These are phyloP conservation scores for Tragulus kanchil DNA, from an alignment of 2,113 vertebrate species.

Conservation along the genomic window DNA sequence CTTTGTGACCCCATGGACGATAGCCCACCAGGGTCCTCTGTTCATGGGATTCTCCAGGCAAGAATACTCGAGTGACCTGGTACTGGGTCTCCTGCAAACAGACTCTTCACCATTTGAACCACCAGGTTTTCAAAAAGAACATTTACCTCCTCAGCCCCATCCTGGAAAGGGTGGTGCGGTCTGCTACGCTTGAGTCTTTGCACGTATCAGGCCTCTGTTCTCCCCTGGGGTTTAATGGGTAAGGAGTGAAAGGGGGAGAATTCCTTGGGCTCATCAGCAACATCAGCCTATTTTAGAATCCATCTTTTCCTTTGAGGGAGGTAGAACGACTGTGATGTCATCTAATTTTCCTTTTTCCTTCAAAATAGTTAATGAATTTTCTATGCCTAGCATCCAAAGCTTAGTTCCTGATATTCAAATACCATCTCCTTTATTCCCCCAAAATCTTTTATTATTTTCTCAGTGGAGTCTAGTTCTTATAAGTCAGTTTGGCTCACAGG, in stretches of 20 bases:
- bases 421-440: neutral
- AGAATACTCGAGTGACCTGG: neutral
- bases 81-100: neutral
- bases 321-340: neutral
- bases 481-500: neutral
- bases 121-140: no score
- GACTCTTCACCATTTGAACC: neutral
- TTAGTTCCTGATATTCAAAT: neutral
- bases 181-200: no score
- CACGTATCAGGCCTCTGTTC: rapidly evolving
- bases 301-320: neutral
- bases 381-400: neutral
- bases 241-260: neutral
- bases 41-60: neutral
- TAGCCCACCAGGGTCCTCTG: neutral
- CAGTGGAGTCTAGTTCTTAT: neutral
- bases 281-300: neutral
- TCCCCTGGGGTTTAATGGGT: neutral
- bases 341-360: neutral
- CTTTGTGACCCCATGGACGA: neutral
- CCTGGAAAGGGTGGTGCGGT: rapidly evolving
- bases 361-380: neutral
- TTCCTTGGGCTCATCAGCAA: rapidly evolving
- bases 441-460: neutral
- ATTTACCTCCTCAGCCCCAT: rapidly evolving